A percentile compares a stretch with the other conserved stretches of the same genome.
phyloP scores from a whole-genome alignment of 2,797 vertebrate genomes.

The Gymnopithys bicolor region DNA sequence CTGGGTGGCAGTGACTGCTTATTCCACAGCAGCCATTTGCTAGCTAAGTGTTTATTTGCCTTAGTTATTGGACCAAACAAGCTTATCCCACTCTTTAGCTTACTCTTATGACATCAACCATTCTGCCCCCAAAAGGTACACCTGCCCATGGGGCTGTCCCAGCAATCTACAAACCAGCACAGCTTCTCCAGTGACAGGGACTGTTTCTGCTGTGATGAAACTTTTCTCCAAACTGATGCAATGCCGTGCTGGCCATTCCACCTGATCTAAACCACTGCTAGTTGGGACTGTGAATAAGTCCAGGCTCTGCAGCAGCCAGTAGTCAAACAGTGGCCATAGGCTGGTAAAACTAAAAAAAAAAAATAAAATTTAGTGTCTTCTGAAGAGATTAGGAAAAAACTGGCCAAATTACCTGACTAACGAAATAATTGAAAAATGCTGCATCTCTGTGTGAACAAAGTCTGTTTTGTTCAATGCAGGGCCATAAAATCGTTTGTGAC shows the following conservation, averaged over 20 bases:
- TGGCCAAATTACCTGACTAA: not conserved
- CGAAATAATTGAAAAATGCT: not conserved
- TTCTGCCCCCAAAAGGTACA: not conserved
- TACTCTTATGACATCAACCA: not conserved
- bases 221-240: accelerated
- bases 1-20: not conserved
- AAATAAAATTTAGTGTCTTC: not conserved
- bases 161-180: not conserved
- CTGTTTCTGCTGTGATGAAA: not conserved
- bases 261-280: not conserved
- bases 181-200: not conserved
- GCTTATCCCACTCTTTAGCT: not conserved
- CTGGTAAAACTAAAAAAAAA: not conserved
- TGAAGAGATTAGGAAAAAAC: not conserved
- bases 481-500: not conserved
- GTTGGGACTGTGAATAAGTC: not conserved
- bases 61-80: not conserved
- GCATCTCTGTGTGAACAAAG: not conserved
- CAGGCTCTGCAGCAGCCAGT: not conserved
- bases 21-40: not conserved
- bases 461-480: not conserved
- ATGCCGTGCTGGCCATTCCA: not conserved
- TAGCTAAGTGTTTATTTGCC: not conserved
- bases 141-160: not conserved
- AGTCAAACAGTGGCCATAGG: not conserved